phyloP scores from a whole-genome alignment of 2,888 invertebrate genomes.

The Cerastis leucographa region DNA sequence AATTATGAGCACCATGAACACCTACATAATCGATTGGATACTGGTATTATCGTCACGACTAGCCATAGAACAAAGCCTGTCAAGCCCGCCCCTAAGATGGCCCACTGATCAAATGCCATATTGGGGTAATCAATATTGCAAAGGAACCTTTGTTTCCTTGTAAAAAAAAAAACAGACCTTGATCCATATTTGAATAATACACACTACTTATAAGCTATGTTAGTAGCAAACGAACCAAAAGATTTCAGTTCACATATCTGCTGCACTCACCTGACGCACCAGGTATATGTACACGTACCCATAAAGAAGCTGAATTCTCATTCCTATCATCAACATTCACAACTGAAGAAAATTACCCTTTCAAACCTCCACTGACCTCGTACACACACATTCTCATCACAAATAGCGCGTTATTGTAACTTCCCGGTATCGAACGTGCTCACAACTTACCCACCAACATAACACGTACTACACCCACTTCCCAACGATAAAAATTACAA shows the following conservation, averaged over 20 bases:
- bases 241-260: too few species aligned
- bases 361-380: conserved; percentile 14
- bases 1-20: background rate
- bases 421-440: conserved; percentile 49
- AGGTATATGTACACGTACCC: too few species aligned
- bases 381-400: conserved; percentile 51
- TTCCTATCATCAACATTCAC: background rate
- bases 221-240: too few species aligned
- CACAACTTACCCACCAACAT: conserved; percentile 44
- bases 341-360: background rate
- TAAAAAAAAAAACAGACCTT: background rate
- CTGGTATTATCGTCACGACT: background rate
- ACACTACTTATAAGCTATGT: too few species aligned
- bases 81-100: too few species aligned
- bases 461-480: conserved; percentile 30
- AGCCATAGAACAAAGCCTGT: too few species aligned
- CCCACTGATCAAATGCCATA: background rate
- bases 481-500: conserved; percentile 50
- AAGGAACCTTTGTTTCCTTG: background rate
- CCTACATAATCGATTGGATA: background rate
- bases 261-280: too few species aligned
- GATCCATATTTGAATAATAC: too few species aligned
- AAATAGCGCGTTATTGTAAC: conserved; percentile 52
- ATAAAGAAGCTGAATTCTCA: background rate
- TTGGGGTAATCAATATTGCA: background rate